phyloP scores from a whole-genome alignment of 2,888 invertebrate genomes.

The Augochlorella aurata region DNA sequence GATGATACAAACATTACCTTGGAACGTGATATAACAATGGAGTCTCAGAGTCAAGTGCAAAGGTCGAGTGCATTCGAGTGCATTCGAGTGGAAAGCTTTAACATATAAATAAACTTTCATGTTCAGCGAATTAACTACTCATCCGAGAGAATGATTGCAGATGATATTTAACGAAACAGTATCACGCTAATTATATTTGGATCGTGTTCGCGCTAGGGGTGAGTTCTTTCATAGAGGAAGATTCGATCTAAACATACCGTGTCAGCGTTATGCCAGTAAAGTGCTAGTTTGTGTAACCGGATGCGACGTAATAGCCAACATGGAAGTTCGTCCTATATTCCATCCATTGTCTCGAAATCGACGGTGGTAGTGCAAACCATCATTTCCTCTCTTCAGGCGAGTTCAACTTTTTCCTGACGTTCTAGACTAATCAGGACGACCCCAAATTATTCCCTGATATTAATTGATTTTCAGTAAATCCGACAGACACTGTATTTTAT shows the following conservation, averaged over 20 bases:
- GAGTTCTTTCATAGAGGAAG: constrained; percentile 59
- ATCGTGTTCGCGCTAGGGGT: constrained; percentile 38
- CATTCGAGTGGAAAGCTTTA: no score
- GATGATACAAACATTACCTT: not conserved
- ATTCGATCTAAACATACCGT: constrained; percentile 63
- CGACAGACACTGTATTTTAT: not conserved
- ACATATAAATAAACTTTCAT: not conserved
- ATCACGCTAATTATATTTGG: constrained; percentile 36
- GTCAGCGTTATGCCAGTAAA: constrained; percentile 74
- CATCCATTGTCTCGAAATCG: constrained; percentile 60
- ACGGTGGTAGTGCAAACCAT: constrained; percentile 58
- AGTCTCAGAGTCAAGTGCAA: no score
- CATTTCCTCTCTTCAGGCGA: constrained; percentile 50
- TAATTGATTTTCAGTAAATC: not conserved
- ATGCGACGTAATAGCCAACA: constrained; percentile 76
- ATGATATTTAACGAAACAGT: constrained; percentile 25
- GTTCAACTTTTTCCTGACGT: constrained; percentile 19
- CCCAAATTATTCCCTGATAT: not conserved
- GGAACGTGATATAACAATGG: no score
- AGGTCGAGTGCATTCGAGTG: no score
- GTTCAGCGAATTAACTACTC: not conserved
- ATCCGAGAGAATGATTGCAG: not conserved
- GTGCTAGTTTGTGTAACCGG: constrained; percentile 81
- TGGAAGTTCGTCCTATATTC: constrained; percentile 66
- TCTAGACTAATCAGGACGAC: constrained; percentile 17